These are phyloP conservation scores for Polyploca ridens DNA, from an alignment of 2,888 invertebrate genomes.

Conservation along the genomic window DNA sequence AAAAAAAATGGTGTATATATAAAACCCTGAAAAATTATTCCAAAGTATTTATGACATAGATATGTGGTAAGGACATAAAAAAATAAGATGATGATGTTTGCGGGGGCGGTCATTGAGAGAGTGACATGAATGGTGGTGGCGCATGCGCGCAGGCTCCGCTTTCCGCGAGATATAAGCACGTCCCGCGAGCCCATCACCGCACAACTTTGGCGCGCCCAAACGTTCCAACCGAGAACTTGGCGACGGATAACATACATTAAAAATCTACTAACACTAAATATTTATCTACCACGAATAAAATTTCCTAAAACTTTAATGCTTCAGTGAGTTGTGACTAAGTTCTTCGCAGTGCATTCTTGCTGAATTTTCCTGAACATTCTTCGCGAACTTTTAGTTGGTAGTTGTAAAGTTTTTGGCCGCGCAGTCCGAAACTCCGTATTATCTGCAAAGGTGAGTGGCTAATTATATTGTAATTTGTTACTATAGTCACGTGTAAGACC, in stretches of 20 bases:
- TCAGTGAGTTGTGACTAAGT: conserved; percentile 52
- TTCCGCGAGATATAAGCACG: conserved; percentile 75
- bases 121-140: conserved; percentile 71
- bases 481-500: conserved; percentile 24
- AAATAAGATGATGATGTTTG: conserved; percentile 58
- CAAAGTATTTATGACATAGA: background rate
- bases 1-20: too few species aligned
- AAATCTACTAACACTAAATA: conserved; percentile 34
- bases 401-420: conserved; percentile 62
- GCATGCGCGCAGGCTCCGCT: conserved; percentile 66
- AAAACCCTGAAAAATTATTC: too few species aligned
- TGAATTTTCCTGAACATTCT: conserved; percentile 38
- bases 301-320: conserved; percentile 36
- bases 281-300: conserved; percentile 33
- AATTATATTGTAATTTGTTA: conserved; percentile 38
- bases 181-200: conserved; percentile 64
- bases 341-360: conserved; percentile 42
- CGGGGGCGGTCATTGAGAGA: conserved; percentile 79
- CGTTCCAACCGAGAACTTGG: conserved; percentile 68
- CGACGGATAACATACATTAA: conserved; percentile 45
- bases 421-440: conserved; percentile 36
- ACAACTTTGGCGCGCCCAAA: conserved; percentile 80
- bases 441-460: conserved; percentile 45
- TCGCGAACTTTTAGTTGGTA: conserved; percentile 55
- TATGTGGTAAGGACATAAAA: conserved; percentile 24